These are phyloP conservation scores for Erythrocercus mccallii DNA, from an alignment of 2,113 vertebrate species.

Conservation along the genomic window DNA sequence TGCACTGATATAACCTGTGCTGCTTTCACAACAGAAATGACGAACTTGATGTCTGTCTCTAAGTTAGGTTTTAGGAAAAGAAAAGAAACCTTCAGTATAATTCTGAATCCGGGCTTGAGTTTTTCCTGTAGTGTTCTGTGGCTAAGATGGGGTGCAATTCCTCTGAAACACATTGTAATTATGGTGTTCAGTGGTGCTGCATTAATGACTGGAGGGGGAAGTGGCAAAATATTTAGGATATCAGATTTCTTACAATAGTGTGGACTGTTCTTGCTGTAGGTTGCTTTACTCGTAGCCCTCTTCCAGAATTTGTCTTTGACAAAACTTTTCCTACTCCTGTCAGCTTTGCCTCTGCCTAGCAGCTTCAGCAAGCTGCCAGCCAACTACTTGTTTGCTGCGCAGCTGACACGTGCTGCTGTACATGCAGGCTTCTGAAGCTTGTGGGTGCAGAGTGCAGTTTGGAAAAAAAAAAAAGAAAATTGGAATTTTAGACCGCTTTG, in stretches of 20 bases:
- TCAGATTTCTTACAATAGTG: not conserved
- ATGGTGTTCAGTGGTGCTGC: not conserved
- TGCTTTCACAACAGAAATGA: not conserved
- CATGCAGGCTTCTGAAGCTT: not conserved
- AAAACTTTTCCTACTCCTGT: not conserved
- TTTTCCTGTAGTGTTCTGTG: not conserved
- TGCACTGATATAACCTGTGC: not conserved
- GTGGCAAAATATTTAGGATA: not conserved
- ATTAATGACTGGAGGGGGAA: not conserved
- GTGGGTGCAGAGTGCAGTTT: not conserved
- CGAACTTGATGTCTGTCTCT: not conserved
- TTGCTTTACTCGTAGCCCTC: not conserved
- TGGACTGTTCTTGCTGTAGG: not conserved
- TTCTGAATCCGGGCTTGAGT: not conserved
- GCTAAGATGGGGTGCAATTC: not conserved
- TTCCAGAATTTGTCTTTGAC: not conserved
- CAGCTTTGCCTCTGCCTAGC: not conserved
- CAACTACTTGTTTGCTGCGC: not conserved
- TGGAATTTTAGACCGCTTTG: not conserved
- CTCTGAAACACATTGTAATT: not conserved
- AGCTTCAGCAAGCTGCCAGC: not conserved
- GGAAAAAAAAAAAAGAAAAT: rapidly evolving
- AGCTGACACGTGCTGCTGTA: not conserved
- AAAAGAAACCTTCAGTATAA: not conserved
- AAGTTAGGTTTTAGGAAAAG: not conserved